Base-by-base conservation (phyloP, 2,888 invertebrate species). In the Phengaris arion region DNA sequence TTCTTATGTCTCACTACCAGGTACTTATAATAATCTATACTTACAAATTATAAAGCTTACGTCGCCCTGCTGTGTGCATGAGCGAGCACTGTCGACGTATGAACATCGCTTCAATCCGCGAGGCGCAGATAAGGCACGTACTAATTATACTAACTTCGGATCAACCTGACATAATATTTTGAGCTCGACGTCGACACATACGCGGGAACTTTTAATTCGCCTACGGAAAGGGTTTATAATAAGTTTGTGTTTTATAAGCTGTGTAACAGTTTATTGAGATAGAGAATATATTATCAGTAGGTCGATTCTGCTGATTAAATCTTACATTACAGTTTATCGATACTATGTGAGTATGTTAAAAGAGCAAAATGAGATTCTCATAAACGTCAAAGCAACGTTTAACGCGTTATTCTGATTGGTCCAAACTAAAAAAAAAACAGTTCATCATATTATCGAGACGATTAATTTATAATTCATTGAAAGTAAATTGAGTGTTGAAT, bases 121-220 rank as follows among this genome's bases (percentile, higher is more conserved):
- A 79, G 82, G 80, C 77, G 77, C 77, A 86, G 89, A 89, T 89
- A 89, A 89, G 89, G 88, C 89, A 89, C 89, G 89, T 89, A 85
- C 85, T 88, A 87, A 87, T 86, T 87, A 86, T 83, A 84, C 86
- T 85, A 87, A 89, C 85, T 89, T 87, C 82, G 84, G 83, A 86
- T 85, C 85, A 84, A 83, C 81, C 81, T 77, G 79, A 87, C 84
- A 84, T 83, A 84, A 84, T 82, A 81, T 79, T 82, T 80, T 74
- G 75, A 72, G 76, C 74, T 74, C 55, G 48, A 8, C 6, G 6
- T 48, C 48, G 75, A 74, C 68, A 74, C 75, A 70, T 77, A 75
- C 74, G 69, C 75, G 74, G 54, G 76, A 74, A 64, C 74, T 64
- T 74, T 59, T 74, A 45, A 64, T 64, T 64, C 64, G 35, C 64